Conservation (phyloP, 2,888 invertebrate species). For the Nephrotoma guestfalica region DNA sequence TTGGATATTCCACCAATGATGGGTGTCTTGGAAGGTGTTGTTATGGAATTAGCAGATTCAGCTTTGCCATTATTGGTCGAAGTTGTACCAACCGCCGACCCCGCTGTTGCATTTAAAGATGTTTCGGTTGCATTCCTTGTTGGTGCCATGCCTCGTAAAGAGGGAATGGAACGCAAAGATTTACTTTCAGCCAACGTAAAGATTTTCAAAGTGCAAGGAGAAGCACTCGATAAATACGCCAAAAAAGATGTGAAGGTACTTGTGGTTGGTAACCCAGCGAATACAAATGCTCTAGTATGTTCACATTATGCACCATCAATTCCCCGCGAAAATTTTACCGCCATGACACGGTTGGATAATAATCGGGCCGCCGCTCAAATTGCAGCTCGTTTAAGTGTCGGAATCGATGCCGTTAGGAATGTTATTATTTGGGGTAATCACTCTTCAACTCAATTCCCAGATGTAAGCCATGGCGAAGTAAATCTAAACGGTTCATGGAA, state of each 20-base stretch:
- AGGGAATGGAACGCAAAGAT: slow-evolving; percentile 99
- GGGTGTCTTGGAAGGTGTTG: slow-evolving; percentile 93
- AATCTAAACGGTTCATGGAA: slow-evolving; percentile 38
- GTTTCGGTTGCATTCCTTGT: slow-evolving; percentile 93
- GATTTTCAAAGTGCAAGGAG: slow-evolving; percentile 95
- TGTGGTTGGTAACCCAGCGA: slow-evolving; percentile 98
- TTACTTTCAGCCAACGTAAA: slow-evolving; percentile 92
- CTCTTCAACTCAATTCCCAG: slow-evolving; percentile 96
- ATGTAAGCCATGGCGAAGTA: slow-evolving; percentile 61
- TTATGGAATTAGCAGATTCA: slow-evolving; percentile 94
- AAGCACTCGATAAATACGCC: slow-evolving; percentile 79
- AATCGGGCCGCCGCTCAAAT: slow-evolving; percentile 90
- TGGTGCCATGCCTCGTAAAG: slow-evolving; percentile 93
- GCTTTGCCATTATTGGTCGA: slow-evolving; percentile 77
- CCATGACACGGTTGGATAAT: slow-evolving; percentile 96
- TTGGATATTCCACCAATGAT: slow-evolving; percentile 94
- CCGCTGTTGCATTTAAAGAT: slow-evolving; percentile 86
- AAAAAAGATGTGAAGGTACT: slow-evolving; percentile 86
- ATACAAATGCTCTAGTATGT: slow-evolving; percentile 94
- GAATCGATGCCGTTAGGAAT: slow-evolving; percentile 66
- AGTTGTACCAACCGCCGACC: slow-evolving; percentile 76
- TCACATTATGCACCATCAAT: slow-evolving; percentile 92
- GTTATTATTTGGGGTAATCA: slow-evolving; percentile 99
- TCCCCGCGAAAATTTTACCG: slow-evolving; percentile 90
- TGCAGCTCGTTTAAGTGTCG: slow-evolving; percentile 52